phyloP scores from a whole-genome alignment of 2,113 vertebrate species.

The Artemisiospiza belli region DNA sequence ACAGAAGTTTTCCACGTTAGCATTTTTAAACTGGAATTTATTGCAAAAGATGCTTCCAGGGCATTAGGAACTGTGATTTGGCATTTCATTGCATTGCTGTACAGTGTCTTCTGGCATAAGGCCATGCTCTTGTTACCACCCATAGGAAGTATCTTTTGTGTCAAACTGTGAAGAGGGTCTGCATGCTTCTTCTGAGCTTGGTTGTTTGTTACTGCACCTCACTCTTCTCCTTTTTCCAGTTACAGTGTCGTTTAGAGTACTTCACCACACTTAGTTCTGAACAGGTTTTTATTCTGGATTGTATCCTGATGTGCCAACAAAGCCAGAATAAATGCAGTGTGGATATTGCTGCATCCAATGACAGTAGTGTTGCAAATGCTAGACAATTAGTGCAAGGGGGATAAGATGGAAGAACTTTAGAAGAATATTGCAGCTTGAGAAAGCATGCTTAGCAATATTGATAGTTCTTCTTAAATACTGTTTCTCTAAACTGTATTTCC shows the following conservation, averaged over 20 bases:
- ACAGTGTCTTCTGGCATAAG: not conserved
- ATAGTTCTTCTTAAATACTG: not conserved
- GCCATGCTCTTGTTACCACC: not conserved
- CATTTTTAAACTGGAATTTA: not conserved
- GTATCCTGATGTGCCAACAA: not conserved
- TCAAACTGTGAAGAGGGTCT: not conserved
- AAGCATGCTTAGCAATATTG: not conserved
- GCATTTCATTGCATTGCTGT: not conserved
- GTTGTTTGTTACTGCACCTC: not conserved
- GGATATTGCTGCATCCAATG: not conserved
- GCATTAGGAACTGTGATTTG: not conserved
- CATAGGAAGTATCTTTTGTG: not conserved
- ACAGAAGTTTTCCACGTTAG: not conserved
- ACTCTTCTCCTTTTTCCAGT: not conserved
- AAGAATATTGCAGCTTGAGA: not conserved
- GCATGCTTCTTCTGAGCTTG: not conserved
- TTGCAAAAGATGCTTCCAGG: not conserved
- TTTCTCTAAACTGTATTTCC: not conserved
- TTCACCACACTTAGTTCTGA: not conserved
- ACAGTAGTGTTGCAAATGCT: not conserved
- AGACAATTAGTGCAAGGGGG: not conserved
- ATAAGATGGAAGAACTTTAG: not conserved
- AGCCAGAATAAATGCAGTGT: not conserved
- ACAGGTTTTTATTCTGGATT: not conserved
- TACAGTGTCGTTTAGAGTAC: not conserved